Evolutionary conservation across 2,113 vertebrate species (phyloP), one percentile per base, ranked within the genome.

Genomic region (Litocranius walleri): DNA sequence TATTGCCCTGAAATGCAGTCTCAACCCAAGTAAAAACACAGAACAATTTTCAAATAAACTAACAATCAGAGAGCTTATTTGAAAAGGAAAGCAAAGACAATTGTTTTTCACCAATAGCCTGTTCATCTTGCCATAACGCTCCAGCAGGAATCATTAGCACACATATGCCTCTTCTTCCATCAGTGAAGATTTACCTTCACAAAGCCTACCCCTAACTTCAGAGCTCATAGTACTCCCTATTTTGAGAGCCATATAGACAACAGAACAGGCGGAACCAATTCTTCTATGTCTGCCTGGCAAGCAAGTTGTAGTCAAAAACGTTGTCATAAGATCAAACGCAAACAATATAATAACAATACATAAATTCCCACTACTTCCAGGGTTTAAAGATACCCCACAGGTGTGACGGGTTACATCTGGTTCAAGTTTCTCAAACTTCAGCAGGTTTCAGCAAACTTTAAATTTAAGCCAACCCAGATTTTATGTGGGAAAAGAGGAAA

Each of bases 311-410:
- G 62, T 98, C 96, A 98, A 98, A 98, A 96, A 97, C 91, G 97
- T 90, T 98, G 97, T 97, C 97, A 52, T 71, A 77, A 98, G 98
- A 99, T 99, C 98, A 98, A 99, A 99, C 97, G 97, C 67, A 96
- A 98, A 97, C 94, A 88, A 33, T 91, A 82, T 95, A 27, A 14
- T 27, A 77, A 43, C 71, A 43, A 77, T 77, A 98, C 52, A 13
- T 87, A 97, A 92, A 59, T 98, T 98, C 94, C 97, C 85, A 59
- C 85, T 95, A 97, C 78, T 96, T 97, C 85, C 94, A 71, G 95
- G 93, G 82, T 98, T 98, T 98, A 98, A 98, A 99, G 98, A 91
- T 96, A 98, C 96, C 96, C 97, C 95, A 98, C 96, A 98, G 97
- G 84, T 98, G 97, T 97, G 98, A 98, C 92, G 88, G 90, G 95